Evolutionary conservation across 2,888 invertebrate genomes (phyloP), one percentile per base, ranked within the genome.

Genomic region (Tyria jacobaeae): DNA sequence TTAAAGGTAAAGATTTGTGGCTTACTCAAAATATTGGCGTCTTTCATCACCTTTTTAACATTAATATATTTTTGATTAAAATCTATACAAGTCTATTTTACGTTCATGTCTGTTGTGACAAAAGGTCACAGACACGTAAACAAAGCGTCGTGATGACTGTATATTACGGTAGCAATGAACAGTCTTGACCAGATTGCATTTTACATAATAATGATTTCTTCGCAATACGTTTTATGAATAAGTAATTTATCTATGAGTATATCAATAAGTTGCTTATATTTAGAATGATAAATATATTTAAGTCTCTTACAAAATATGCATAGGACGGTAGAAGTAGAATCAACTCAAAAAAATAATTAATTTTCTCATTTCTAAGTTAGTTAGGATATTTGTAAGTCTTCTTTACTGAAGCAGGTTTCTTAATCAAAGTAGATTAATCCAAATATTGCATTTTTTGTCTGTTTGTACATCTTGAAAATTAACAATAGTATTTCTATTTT

Each of bases 121-220:
- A 44, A 34, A 51, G 51, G 56, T 59, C 58, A 44, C n/a, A 47
- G n/a, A 53, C 53, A 48, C 17, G 15, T 34, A 35, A 48, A 53
- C 34, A 35, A 25, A 37, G 12, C 25, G 4, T 25, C n/a, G 31
- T 31, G 48, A 44, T 25, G 48, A 48, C 44, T 62, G 12, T 44
- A 60, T 25, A 27, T 5, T 24, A 49, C 49, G 64, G 78, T 66
- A 48, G 65, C 71, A 78, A 64, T 61, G 76, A 60, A 71, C 76
- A 51, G 15, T 51, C 51, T 79, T 78, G 79, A 79, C 78, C 73
- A 71, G 61, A 52, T 66, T 68, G 60, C 64, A 67, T 55, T 54
- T 70, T 58, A 54, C 65, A 63, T 71, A 70, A 57, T 60, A 61
- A 50, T 60, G 57, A 67, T 62, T 59, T 7, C 3, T 34, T 35